A percentile compares a stretch with the other conserved stretches of the same genome.
phyloP scores from a whole-genome alignment of 2,888 invertebrate species.

The Scaptomyza flava region DNA sequence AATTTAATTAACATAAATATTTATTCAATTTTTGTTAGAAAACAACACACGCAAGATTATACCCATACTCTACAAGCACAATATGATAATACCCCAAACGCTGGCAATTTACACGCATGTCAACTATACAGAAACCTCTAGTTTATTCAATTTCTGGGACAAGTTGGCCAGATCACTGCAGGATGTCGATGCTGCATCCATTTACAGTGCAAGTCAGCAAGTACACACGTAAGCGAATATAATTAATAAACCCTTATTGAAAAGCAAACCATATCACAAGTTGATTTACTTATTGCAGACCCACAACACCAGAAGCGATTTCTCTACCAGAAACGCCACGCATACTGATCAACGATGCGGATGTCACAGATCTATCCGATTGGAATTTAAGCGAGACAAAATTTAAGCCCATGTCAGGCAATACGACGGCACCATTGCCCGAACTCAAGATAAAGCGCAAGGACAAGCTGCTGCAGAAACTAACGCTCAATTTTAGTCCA shows the following conservation, averaged over 20 bases:
- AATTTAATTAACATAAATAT: background rate
- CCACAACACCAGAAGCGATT: conserved; percentile 20
- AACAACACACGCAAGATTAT: conserved; percentile 88
- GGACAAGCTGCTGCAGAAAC: conserved; percentile 45
- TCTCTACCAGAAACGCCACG: conserved; percentile 51
- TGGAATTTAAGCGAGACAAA: conserved; percentile 33
- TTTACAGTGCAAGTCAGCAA: conserved; percentile 35
- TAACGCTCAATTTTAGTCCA: conserved; percentile 45
- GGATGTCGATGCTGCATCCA: conserved; percentile 51
- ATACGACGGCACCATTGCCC: conserved; percentile 47
- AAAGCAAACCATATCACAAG: background rate
- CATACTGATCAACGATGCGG: conserved; percentile 59
- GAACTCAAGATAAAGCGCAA: conserved; percentile 54
- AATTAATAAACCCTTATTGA: background rate
- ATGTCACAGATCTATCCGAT: conserved; percentile 42
- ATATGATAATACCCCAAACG: conserved; percentile 87
- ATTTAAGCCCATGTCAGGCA: conserved; percentile 42
- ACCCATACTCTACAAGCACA: conserved; percentile 88
- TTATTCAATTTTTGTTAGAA: conserved; percentile 83
- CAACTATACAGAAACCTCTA: conserved; percentile 85
- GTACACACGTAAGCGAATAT: conserved; percentile 45
- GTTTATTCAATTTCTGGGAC: conserved; percentile 89
- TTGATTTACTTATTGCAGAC: conserved; percentile 2
- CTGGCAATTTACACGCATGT: conserved; percentile 88
- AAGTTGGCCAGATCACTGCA: conserved; percentile 86